Percentiles rank a stretch among this genome's conserved stretches.
phyloP scores from a whole-genome alignment of 2,113 vertebrate genomes.

The Chrysochloris asiatica region DNA sequence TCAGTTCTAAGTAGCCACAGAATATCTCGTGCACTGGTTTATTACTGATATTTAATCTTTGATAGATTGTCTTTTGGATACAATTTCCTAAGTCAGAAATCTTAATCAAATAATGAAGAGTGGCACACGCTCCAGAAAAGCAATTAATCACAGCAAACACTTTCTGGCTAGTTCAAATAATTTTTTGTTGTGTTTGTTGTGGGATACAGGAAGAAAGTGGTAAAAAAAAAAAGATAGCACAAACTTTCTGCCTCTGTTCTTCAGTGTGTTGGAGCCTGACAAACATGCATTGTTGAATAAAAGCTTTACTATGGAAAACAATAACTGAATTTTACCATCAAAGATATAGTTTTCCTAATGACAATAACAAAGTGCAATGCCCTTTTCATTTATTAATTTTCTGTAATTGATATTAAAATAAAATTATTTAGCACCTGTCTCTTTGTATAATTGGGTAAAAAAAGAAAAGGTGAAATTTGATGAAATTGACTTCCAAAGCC shows the following conservation, averaged over 20 bases:
- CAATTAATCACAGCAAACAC: slow-evolving; percentile 79
- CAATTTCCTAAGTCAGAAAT: slow-evolving; percentile 78
- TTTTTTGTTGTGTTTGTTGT: not conserved
- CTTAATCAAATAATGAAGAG: slow-evolving; percentile 77
- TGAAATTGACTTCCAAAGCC: not conserved
- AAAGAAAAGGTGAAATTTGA: not conserved
- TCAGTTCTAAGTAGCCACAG: slow-evolving; percentile 74
- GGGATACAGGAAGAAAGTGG: not conserved
- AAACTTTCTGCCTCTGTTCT: not conserved
- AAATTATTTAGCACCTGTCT: not conserved
- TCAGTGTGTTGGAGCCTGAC: not conserved
- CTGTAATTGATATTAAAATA: slow-evolving; percentile 48
- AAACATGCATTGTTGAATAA: not conserved
- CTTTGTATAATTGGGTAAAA: not conserved
- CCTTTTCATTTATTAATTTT: slow-evolving; percentile 55
- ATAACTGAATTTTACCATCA: not conserved
- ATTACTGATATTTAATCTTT: slow-evolving; percentile 82
- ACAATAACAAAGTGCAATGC: slow-evolving; percentile 3
- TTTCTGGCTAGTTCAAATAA: slow-evolving; percentile 65
- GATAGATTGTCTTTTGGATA: slow-evolving; percentile 78
- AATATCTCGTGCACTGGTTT: slow-evolving; percentile 78
- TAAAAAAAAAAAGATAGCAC: not conserved
- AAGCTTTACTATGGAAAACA: slow-evolving; percentile 68
- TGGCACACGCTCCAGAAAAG: slow-evolving; percentile 45
- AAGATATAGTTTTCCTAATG: slow-evolving; percentile 74